These are phyloP conservation scores for Colletes collaris DNA, from an alignment of 2,888 invertebrate species.

Conservation along the genomic window DNA sequence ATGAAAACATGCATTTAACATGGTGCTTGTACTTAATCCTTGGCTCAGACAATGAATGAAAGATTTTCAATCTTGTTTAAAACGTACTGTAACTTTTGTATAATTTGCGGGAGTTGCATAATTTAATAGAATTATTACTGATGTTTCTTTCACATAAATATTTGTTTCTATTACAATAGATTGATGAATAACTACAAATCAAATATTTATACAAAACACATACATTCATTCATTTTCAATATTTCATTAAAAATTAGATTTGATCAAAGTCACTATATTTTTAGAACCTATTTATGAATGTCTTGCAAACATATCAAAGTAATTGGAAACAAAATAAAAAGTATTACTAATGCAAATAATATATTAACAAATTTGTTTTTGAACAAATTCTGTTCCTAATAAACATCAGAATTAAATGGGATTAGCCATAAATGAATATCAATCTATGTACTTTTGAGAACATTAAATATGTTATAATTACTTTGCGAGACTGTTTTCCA, in stretches of 20 bases:
- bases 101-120: conserved; percentile 9
- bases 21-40: conserved; percentile 28
- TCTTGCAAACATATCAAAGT: conserved; percentile 21
- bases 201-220: conserved; percentile 7
- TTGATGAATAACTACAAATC: conserved; percentile 14
- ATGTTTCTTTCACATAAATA: conserved; percentile 5
- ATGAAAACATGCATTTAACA: conserved; percentile 32
- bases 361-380: conserved; percentile 28
- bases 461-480: conserved; percentile 19
- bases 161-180: conserved; percentile 1
- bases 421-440: conserved; percentile 38
- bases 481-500: conserved; percentile 14
- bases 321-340: conserved; percentile 27
- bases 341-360: conserved; percentile 19
- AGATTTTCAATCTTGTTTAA: conserved; percentile 16
- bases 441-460: conserved; percentile 40
- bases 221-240: conserved; percentile 9
- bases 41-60: conserved; percentile 26
- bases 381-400: conserved; percentile 24
- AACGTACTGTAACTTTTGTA: conserved; percentile 12
- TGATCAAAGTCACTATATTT: conserved; percentile 29
- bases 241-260: conserved; percentile 3
- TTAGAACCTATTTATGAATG: conserved; percentile 45
- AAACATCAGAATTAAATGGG: conserved; percentile 14
- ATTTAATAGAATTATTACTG: conserved; percentile 5